A percentile compares a stretch with the other conserved stretches of the same genome.
These are phyloP conservation scores for Volucella inanis DNA, from an alignment of 2,888 invertebrate genomes.

Conservation along the genomic window DNA sequence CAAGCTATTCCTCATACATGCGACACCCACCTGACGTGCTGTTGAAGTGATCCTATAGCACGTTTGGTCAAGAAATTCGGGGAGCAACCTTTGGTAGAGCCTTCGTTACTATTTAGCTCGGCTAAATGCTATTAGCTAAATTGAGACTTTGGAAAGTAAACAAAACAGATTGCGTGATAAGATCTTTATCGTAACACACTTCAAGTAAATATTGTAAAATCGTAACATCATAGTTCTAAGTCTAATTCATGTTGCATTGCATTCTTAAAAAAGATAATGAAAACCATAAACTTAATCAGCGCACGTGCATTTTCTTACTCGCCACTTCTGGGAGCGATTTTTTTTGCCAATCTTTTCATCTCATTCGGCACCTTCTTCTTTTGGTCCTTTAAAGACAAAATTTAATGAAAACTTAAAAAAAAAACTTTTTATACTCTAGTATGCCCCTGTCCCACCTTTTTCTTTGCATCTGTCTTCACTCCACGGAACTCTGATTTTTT, in stretches of 20 bases:
- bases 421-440: not conserved
- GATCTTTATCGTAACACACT: conserved; percentile 6
- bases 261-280: conserved; percentile 15
- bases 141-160: too few relatives aligned
- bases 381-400: conserved; percentile 74
- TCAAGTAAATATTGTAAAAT: conserved; percentile 8
- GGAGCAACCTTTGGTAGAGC: too few relatives aligned
- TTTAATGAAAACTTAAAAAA: not conserved
- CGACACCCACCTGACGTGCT: too few relatives aligned
- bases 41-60: too few relatives aligned
- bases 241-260: conserved; percentile 1
- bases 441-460: conserved; percentile 71
- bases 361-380: conserved; percentile 78
- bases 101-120: too few relatives aligned
- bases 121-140: too few relatives aligned
- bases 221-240: too few relatives aligned
- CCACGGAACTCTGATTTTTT: conserved; percentile 81
- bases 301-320: not conserved
- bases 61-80: too few relatives aligned
- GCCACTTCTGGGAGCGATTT: conserved; percentile 80
- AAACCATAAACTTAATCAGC: not conserved
- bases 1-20: too few relatives aligned
- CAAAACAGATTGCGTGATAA: too few relatives aligned
- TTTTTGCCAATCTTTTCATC: conserved; percentile 79
- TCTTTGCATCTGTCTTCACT: conserved; percentile 78